Evolutionary conservation across 2,888 invertebrate species (phyloP).

Genomic region (Andricus curvator): DNA sequence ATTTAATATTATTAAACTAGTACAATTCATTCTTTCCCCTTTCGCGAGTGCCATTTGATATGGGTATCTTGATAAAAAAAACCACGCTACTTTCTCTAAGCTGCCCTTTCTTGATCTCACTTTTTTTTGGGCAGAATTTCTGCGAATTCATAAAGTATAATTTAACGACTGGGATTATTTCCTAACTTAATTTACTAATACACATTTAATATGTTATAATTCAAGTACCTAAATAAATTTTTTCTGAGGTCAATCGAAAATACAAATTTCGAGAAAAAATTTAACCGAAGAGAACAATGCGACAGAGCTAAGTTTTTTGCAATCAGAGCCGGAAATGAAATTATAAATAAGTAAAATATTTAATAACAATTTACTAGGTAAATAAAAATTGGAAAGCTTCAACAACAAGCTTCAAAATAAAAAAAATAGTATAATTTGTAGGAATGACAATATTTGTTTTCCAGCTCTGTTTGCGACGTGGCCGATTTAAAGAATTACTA

Average conservation of each 20-base stretch:
- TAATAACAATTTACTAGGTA: not conserved
- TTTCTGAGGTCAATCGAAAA: not conserved
- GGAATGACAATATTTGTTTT: not conserved
- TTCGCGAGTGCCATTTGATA: constrained; percentile 28
- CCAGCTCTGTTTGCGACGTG: constrained; percentile 19
- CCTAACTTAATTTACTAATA: constrained; percentile 20
- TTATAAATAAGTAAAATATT: not conserved
- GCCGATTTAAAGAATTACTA: constrained; percentile 8
- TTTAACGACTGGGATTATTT: constrained; percentile 35
- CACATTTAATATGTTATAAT: constrained; percentile 17
- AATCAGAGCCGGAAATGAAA: constrained; percentile 19
- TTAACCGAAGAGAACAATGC: constrained; percentile 13
- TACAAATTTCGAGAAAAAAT: constrained; percentile 19
- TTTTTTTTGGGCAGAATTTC: constrained; percentile 47
- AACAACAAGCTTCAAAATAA: not conserved
- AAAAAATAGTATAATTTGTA: not conserved
- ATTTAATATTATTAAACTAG: constrained; percentile 27
- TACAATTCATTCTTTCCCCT: constrained; percentile 11
- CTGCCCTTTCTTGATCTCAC: constrained; percentile 16
- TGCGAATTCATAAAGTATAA: constrained; percentile 23
- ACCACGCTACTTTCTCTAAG: constrained; percentile 14
- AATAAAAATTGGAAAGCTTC: not conserved
- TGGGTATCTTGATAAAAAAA: constrained; percentile 20
- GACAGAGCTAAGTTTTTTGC: constrained; percentile 20
- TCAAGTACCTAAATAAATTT: constrained; percentile 25